phyloP scores from a whole-genome alignment of 1,140 invertebrate species.

The Coenobita brevimanus region DNA sequence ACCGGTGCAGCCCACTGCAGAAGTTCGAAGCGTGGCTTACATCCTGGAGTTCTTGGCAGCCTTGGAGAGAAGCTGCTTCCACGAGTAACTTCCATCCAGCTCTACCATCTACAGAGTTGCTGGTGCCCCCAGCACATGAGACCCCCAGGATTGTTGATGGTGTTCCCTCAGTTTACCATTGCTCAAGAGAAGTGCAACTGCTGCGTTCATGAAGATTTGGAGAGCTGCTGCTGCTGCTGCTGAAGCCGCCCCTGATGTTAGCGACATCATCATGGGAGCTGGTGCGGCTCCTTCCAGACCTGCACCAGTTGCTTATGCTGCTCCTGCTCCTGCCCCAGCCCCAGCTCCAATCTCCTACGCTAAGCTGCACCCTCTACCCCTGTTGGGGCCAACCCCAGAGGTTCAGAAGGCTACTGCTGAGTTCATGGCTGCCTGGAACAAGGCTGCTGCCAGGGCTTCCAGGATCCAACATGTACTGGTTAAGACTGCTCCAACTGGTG shows the following conservation, averaged over 20 bases:
- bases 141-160: constrained; percentile 10
- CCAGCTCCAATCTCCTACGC: background rate
- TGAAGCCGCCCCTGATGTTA: constrained; percentile 36
- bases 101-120: constrained; percentile 12
- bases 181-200: constrained; percentile 2
- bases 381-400: constrained; percentile 35
- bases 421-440: constrained; percentile 55
- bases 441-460: constrained; percentile 25
- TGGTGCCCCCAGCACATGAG: background rate
- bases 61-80: constrained; percentile 29
- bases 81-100: constrained; percentile 11
- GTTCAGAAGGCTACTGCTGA: constrained; percentile 47
- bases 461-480: too few species aligned
- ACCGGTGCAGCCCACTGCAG: constrained; percentile 12
- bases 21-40: background rate
- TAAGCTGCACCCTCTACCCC: background rate
- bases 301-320: too few species aligned
- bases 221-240: constrained; percentile 38
- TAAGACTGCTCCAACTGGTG: too few species aligned
- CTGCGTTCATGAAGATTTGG: constrained; percentile 34
- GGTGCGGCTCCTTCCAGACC: background rate
- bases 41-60: constrained; percentile 22
- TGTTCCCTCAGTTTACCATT: constrained; percentile 26
- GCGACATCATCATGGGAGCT: constrained; percentile 40
- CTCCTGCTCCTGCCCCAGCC: too few species aligned